Base-by-base conservation (phyloP, 1,140 invertebrate genomes). In the Frieseomelitta varia region DNA sequence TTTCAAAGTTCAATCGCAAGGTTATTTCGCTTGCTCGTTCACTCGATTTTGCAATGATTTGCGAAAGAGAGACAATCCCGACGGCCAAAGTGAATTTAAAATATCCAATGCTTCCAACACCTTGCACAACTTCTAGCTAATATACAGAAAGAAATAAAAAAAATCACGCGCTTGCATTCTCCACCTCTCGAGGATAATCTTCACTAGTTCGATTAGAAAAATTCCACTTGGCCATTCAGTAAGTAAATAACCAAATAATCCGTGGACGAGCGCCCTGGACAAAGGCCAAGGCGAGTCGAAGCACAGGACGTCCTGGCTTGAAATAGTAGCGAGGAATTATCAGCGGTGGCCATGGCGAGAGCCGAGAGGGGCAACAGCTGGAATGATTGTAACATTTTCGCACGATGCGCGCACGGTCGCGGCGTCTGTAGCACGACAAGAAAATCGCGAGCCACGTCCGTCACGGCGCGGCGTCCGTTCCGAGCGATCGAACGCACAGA, bases 341-440 rank as follows among this genome's bases (percentile, higher is more conserved):
- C 39, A 85, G 82, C 87, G 74, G 55, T 68, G 83, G 75, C 39
- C 47, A 63, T 69, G 79, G 58, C 68, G 74, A 81, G 71, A 82
- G 63, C 34, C 78, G 58, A 61, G 11, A 19, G 56, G 55, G 30
- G 65, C n/a, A 6, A 47, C 39, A 47, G 39, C 39, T 47, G 39
- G 86, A 77, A 92, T 86, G 92, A 92, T 92, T 90, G 91, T 91
- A 91, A 78, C 15, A 27, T 84, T 82, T 87, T 90, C 79, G 78
- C 81, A 19, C 67, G 58, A 78, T 67, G 19, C 72, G 79, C 39
- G 84, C 68, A 39, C 58, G 65, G 74, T 85, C 58, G 86, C 84
- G 74, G 84, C 68, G 53, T 67, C 74, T 79, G 78, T 30, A 85
- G 8, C 39, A 84, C 77, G 81, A 77, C 68, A 75, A 79, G 85